Evolutionary conservation across 2,888 invertebrate species (phyloP).

Genomic region (Eupithecia pulchellata): DNA sequence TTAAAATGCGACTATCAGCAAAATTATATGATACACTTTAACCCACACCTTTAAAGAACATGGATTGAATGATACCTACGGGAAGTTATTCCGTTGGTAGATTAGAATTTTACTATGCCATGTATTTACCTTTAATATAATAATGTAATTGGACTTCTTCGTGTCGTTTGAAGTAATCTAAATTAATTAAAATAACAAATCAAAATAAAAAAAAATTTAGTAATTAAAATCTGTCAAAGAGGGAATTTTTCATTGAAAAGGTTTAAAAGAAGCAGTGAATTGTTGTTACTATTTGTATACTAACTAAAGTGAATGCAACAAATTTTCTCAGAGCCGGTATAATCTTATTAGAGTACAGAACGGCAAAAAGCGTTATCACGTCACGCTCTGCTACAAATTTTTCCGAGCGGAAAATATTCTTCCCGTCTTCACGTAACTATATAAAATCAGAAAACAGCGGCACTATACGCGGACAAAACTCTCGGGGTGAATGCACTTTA

Average conservation of each 20-base stretch:
- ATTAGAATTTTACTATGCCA: background rate
- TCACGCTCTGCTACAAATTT: slow-evolving; percentile 65
- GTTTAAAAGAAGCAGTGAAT: background rate
- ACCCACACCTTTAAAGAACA: background rate
- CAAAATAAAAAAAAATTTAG: background rate
- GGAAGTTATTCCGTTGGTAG: background rate
- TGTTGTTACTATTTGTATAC: slow-evolving; percentile 40
- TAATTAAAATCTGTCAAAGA: background rate
- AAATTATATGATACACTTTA: background rate
- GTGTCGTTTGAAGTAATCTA: background rate
- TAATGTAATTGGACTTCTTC: background rate
- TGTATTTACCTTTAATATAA: background rate
- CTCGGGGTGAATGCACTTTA: slow-evolving; percentile 60
- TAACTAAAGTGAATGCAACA: slow-evolving; percentile 19
- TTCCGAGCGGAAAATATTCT: slow-evolving; percentile 69
- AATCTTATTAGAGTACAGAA: slow-evolving; percentile 70
- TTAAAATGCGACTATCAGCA: background rate
- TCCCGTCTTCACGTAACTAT: slow-evolving; percentile 59
- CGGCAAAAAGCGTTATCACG: slow-evolving; percentile 65
- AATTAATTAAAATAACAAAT: background rate
- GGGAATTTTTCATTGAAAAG: background rate
- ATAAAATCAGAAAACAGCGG: slow-evolving; percentile 58
- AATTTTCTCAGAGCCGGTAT: slow-evolving; percentile 38
- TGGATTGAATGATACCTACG: background rate
- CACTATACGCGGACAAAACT: slow-evolving; percentile 47